Conservation (phyloP, 64 coral and sea anemone genomes). For the Dendronephthya gigantea region DNA sequence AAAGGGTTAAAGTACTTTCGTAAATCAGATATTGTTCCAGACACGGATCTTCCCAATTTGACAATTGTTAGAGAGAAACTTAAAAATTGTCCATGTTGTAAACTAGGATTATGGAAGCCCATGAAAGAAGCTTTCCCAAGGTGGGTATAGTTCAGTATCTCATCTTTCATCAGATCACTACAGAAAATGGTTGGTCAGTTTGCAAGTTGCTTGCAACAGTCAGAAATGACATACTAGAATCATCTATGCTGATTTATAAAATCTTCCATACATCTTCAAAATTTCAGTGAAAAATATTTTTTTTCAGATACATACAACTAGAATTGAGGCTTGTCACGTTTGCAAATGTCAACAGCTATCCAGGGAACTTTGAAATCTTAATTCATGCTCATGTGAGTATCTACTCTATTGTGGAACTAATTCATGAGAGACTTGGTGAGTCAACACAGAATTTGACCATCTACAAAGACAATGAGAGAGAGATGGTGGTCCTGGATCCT, state of each 20-base stretch:
- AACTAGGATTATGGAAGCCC: conserved; percentile 83
- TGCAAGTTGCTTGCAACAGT: too few species aligned
- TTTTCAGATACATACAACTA: conserved; percentile 70
- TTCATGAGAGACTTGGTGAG: conserved; percentile 62
- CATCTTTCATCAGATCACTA: too few species aligned
- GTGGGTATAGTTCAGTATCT: conserved; percentile 7
- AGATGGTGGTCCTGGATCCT: conserved; percentile 48
- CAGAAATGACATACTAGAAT: too few species aligned
- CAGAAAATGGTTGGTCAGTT: not conserved
- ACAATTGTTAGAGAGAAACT: conserved; percentile 86
- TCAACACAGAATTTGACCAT: conserved; percentile 60
- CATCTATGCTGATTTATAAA: too few species aligned
- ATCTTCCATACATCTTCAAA: too few species aligned
- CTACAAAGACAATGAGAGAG: conserved; percentile 54
- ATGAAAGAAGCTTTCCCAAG: conserved; percentile 68
- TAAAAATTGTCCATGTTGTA: conserved; percentile 90
- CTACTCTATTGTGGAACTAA: conserved; percentile 56
- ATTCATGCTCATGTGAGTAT: conserved; percentile 76
- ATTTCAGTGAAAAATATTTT: too few species aligned
- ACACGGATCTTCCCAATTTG: conserved; percentile 60
- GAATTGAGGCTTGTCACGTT: conserved; percentile 72
- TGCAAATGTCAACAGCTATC: conserved; percentile 80
- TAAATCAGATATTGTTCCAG: conserved; percentile 53
- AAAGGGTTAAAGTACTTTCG: conserved; percentile 87
- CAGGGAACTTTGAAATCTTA: conserved; percentile 80